Conservation (phyloP, 1,140 invertebrate species). For the Drosophila guanche region DNA sequence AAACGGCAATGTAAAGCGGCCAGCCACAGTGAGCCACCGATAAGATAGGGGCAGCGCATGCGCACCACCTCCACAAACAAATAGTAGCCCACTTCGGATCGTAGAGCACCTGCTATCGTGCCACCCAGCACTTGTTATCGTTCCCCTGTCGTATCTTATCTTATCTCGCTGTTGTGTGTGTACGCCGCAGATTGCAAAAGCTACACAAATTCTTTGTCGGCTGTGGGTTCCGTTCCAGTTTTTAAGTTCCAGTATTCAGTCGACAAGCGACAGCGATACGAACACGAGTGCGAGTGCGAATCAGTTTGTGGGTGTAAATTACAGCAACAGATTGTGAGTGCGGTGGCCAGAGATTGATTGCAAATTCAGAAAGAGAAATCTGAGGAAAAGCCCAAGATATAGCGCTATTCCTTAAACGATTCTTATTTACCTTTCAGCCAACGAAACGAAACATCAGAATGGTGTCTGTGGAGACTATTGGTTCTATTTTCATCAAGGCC, state of each 20-base stretch:
- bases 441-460: slow-evolving; percentile 84
- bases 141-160: slow-evolving; percentile 27
- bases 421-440: slow-evolving; percentile 13
- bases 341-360: slow-evolving; percentile 10
- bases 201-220: slow-evolving; percentile 63
- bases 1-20: slow-evolving; percentile 34
- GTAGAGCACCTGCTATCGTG: slow-evolving; percentile 60
- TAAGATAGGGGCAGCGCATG: slow-evolving; percentile 63
- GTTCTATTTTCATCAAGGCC: slow-evolving; percentile 90
- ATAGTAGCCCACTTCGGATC: slow-evolving; percentile 65
- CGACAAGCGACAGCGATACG: slow-evolving; percentile 68
- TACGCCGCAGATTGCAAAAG: slow-evolving; percentile 71
- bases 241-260: slow-evolving; percentile 57
- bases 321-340: slow-evolving; percentile 47
- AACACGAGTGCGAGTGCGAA: slow-evolving; percentile 64
- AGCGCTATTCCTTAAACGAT: no score
- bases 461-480: slow-evolving; percentile 90
- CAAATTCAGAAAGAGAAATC: neutral
- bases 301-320: slow-evolving; percentile 47
- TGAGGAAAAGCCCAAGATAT: neutral
- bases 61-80: slow-evolving; percentile 27
- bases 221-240: slow-evolving; percentile 43
- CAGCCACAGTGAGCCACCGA: slow-evolving; percentile 29
- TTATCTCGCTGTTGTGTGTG: slow-evolving; percentile 53
- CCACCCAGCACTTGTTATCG: slow-evolving; percentile 59